Percentiles rank a stretch among this genome's conserved stretches.
Conservation (phyloP, 2,113 vertebrate species). For the Notarius lentiginosus region DNA sequence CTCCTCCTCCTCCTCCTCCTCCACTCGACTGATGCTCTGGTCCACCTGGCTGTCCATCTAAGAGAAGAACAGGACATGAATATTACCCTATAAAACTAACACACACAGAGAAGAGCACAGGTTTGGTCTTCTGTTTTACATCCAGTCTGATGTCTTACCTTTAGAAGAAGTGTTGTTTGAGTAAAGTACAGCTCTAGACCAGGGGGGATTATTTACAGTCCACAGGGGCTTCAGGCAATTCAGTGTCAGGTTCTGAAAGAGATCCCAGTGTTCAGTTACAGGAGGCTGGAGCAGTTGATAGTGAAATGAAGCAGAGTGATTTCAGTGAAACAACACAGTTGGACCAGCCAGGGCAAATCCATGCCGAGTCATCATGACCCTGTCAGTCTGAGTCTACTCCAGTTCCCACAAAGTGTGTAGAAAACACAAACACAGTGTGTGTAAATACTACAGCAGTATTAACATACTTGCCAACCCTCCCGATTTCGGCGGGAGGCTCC, state of each 20-base stretch:
- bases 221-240: conserved; percentile 41
- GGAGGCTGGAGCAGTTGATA: not conserved
- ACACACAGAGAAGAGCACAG: not conserved
- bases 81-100: not conserved
- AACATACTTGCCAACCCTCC: too few relatives aligned
- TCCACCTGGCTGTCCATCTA: conserved; percentile 53
- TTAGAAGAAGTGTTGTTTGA: conserved; percentile 67
- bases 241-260: conserved; percentile 52
- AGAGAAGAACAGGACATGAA: not conserved
- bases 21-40: conserved; percentile 38
- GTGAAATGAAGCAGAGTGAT: not conserved
- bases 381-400: not conserved
- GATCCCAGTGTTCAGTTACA: not conserved
- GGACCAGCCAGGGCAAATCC: not conserved
- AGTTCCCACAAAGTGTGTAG: not conserved
- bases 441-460: not conserved
- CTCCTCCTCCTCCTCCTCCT: conserved; percentile 55
- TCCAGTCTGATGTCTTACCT: conserved; percentile 61
- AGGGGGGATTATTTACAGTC: conserved; percentile 26
- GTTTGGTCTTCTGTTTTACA: not conserved
- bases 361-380: conserved; percentile 20
- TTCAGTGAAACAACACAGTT: not conserved
- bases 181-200: conserved; percentile 53
- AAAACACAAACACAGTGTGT: not conserved
- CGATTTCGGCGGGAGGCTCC: too few relatives aligned